These are phyloP conservation scores for Pachydiplax longipennis DNA, from an alignment of 2,888 invertebrate species.

Conservation along the genomic window DNA sequence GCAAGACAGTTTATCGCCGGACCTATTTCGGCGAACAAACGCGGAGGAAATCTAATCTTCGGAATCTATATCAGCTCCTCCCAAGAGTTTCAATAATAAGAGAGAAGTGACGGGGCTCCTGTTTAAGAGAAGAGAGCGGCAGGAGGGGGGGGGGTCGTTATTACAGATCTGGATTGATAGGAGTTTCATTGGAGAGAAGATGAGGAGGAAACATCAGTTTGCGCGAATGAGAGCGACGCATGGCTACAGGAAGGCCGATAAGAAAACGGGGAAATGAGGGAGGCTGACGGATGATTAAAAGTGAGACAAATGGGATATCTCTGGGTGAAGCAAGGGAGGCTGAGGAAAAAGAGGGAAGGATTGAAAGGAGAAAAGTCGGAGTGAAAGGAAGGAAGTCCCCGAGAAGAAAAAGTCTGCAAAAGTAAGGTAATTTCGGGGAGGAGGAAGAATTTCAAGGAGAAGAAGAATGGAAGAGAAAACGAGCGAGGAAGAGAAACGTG, in stretches of 20 bases:
- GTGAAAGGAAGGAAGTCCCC: neutral
- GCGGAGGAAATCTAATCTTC: too few relatives aligned
- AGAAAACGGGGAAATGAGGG: too few relatives aligned
- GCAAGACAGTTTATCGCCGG: too few relatives aligned
- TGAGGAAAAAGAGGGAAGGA: neutral
- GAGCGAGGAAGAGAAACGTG: neutral
- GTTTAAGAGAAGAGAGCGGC: neutral
- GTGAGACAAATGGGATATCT: neutral
- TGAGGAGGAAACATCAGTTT: neutral
- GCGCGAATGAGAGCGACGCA: neutral
- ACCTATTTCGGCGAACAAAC: too few relatives aligned
- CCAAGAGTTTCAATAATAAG: too few relatives aligned
- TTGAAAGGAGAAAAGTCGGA: neutral
- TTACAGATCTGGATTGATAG: conserved; percentile 18
- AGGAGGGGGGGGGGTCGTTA: neutral
- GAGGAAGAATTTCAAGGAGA: neutral
- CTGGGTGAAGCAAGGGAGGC: neutral
- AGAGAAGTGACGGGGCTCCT: neutral
- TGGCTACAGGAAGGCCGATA: neutral
- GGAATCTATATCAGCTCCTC: too few relatives aligned
- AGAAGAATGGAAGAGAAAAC: neutral
- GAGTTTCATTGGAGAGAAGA: neutral
- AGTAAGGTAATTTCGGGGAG: neutral
- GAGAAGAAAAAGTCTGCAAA: neutral
- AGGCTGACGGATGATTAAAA: neutral